phyloP scores from a whole-genome alignment of 1,140 invertebrate genomes.

The Heterodera carotae region DNA sequence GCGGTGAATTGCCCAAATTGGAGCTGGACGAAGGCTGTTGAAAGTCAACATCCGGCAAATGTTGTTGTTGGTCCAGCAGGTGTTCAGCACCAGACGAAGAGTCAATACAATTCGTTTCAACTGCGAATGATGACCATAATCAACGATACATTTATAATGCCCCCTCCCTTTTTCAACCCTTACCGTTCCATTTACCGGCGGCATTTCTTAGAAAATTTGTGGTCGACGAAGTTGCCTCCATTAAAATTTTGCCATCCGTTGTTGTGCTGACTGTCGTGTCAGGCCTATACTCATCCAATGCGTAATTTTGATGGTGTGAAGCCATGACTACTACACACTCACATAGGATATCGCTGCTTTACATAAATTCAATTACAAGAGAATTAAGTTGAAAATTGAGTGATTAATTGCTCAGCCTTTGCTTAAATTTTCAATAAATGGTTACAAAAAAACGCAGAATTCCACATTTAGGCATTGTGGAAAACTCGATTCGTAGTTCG shows the following conservation, averaged over 20 bases:
- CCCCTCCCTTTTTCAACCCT: not conserved
- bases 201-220: not conserved
- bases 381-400: no score
- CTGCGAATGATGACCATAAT: not conserved
- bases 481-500: no score
- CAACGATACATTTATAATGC: no score
- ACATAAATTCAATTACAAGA: not conserved
- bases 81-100: not conserved
- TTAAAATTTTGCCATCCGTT: constrained; percentile 5
- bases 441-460: no score
- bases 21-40: constrained; percentile 31
- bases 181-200: not conserved
- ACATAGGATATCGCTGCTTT: no score
- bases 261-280: constrained; percentile 8
- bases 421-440: no score
- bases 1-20: constrained; percentile 16
- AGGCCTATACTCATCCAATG: not conserved
- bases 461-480: no score
- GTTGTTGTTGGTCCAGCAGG: constrained; percentile 1
- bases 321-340: not conserved
- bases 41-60: constrained; percentile 1
- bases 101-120: not conserved
- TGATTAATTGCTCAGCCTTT: no score
- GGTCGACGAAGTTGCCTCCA: constrained; percentile 10
- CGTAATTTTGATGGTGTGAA: not conserved